Conservation (phyloP, 2,113 vertebrate species). For the Rhinolophus ferrumequinum region DNA sequence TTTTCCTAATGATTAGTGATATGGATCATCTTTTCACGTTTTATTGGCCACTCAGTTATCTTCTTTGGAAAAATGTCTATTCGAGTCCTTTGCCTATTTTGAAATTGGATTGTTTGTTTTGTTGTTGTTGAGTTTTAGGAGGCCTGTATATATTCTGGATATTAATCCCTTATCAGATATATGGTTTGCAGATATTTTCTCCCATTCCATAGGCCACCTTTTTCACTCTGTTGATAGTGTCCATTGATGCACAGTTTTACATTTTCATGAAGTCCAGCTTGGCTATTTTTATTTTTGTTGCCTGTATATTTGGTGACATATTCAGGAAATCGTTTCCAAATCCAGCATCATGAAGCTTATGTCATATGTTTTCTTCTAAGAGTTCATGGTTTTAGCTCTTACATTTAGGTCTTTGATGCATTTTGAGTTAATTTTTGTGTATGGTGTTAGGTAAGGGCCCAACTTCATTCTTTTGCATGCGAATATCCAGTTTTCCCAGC, state of each 20-base stretch:
- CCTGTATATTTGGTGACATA: not conserved
- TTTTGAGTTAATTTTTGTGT: not conserved
- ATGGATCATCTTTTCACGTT: not conserved
- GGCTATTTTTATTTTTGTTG: not conserved
- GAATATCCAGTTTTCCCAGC: not conserved
- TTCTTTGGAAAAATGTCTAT: not conserved
- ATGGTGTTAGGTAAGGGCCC: not conserved
- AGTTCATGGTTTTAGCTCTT: not conserved
- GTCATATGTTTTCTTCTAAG: not conserved
- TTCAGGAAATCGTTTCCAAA: not conserved
- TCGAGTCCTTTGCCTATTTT: not conserved
- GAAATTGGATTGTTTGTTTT: not conserved
- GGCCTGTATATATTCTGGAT: not conserved
- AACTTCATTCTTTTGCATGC: too few relatives aligned
- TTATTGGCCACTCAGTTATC: not conserved
- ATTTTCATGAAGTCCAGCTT: not conserved
- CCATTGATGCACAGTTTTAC: not conserved
- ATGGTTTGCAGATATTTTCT: not conserved
- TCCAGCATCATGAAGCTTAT: not conserved
- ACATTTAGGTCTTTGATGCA: not conserved
- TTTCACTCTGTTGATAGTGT: not conserved
- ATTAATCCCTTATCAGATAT: not conserved
- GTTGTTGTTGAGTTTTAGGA: not conserved
- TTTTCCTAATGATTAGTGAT: not conserved
- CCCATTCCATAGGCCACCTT: not conserved